A percentile compares a stretch with the other conserved stretches of the same genome.
Conservation (phyloP, 2,797 vertebrate species). For the Tympanoctomys barrerae region DNA sequence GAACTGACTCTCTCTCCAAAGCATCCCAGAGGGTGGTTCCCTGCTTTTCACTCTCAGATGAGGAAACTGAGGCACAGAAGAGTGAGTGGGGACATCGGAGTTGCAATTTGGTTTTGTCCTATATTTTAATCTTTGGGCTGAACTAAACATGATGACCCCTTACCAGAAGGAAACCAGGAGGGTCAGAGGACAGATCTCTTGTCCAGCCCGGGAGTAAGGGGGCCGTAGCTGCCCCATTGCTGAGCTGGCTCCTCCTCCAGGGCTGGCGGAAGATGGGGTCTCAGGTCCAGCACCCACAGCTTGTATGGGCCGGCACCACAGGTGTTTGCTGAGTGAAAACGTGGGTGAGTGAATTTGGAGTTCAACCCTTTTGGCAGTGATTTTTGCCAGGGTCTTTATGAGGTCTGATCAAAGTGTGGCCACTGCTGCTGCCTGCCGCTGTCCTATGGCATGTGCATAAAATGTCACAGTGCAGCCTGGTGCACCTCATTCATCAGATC, state of each 20-base stretch:
- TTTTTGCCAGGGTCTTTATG: not conserved
- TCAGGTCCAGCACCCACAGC: not conserved
- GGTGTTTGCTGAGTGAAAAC: not conserved
- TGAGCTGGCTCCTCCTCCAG: rapidly evolving
- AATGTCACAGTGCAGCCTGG: not conserved
- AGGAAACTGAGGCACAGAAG: not conserved
- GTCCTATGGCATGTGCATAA: not conserved
- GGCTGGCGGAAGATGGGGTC: not conserved
- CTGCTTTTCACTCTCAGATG: rapidly evolving
- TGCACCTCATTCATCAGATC: not conserved
- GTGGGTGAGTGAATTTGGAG: rapidly evolving
- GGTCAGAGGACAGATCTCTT: rapidly evolving
- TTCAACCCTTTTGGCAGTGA: not conserved
- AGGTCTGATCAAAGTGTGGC: not conserved
- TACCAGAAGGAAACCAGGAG: not conserved
- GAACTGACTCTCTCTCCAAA: rapidly evolving
- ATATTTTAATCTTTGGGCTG: rapidly evolving
- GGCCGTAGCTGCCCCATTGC: no score
- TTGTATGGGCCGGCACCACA: rapidly evolving
- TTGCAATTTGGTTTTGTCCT: not conserved
- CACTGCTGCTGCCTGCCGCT: not conserved
- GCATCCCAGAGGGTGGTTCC: not conserved
- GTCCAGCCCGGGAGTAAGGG: rapidly evolving
- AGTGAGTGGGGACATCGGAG: not conserved
- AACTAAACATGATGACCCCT: not conserved